phyloP scores from a whole-genome alignment of 2,113 vertebrate species.

The Tyrannus savana region DNA sequence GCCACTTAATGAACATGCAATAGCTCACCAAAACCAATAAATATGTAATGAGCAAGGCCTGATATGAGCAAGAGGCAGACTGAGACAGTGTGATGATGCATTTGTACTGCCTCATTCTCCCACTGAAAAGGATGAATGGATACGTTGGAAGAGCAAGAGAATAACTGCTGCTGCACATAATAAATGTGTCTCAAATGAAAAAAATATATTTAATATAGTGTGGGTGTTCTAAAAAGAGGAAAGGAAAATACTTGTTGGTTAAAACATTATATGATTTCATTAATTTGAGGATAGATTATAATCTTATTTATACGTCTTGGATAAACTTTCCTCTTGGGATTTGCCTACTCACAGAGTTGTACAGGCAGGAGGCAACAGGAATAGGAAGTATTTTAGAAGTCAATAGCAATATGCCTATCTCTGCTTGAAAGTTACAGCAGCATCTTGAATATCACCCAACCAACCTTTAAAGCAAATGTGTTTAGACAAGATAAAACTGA shows the following conservation, averaged over 20 bases:
- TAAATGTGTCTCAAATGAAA: background rate
- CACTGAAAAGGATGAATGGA: background rate
- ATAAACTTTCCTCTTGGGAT: background rate
- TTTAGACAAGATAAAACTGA: slow-evolving; percentile 35
- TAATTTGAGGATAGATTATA: background rate
- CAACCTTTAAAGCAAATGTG: background rate
- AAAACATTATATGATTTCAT: background rate
- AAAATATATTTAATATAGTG: background rate
- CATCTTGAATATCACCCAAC: background rate
- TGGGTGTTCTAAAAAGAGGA: background rate
- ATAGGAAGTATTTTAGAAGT: slow-evolving; percentile 12
- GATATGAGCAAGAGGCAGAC: background rate
- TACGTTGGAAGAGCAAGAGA: background rate
- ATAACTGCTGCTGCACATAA: background rate
- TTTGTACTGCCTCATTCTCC: background rate
- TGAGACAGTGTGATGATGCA: background rate
- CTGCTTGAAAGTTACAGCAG: background rate
- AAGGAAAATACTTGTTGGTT: background rate
- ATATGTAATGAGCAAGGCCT: background rate
- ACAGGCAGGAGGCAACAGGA: background rate
- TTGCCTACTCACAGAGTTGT: background rate
- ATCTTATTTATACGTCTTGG: background rate
- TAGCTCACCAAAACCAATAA: background rate
- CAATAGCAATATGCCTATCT: background rate
- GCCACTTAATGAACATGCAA: background rate